Evolutionary conservation across 2,797 vertebrate species (phyloP).

Genomic region (Centropyge bicolor): DNA sequence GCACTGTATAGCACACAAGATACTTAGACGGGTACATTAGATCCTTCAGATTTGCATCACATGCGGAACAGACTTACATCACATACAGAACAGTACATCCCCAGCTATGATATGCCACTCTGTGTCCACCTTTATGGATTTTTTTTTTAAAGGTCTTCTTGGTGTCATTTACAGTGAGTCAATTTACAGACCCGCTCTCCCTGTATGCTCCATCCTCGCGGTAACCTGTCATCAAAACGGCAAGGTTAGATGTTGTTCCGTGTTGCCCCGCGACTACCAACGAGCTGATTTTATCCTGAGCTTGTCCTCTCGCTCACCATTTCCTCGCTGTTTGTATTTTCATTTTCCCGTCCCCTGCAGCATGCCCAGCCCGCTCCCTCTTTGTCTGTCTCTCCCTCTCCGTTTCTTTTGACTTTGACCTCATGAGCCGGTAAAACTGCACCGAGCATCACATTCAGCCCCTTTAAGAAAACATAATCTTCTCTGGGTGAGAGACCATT

Average conservation of each 20-base stretch:
- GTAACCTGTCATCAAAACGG: conserved; percentile 49
- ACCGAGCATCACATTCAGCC: conserved; percentile 56
- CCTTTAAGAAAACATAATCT: conserved; percentile 73
- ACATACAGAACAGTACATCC: conserved; percentile 5
- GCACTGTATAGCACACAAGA: conserved; percentile 26
- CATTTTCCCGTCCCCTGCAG: conserved; percentile 33
- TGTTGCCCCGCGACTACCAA: conserved; percentile 21
- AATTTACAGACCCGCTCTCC: conserved; percentile 35
- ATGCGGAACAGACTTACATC: conserved; percentile 25
- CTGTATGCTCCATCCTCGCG: conserved; percentile 26
- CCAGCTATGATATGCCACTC: conserved; percentile 7
- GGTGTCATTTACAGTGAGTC: conserved; percentile 49
- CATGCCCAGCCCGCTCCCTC: conserved; percentile 3
- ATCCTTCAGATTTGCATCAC: conserved; percentile 49
- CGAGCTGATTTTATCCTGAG: conserved; percentile 36
- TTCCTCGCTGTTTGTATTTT: conserved; percentile 43
- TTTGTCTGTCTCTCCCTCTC: conserved; percentile 8
- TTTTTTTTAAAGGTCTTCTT: conserved; percentile 44
- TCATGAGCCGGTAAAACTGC: conserved; percentile 51
- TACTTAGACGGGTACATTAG: conserved; percentile 35
- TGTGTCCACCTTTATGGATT: conserved; percentile 32
- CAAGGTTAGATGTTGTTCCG: conserved; percentile 26
- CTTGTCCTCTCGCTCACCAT: conserved; percentile 3
- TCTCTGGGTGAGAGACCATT: conserved; percentile 67
- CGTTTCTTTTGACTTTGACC: conserved; percentile 68